These are phyloP conservation scores for Podarcis raffonei DNA, from an alignment of 2,113 vertebrate species.

Conservation along the genomic window DNA sequence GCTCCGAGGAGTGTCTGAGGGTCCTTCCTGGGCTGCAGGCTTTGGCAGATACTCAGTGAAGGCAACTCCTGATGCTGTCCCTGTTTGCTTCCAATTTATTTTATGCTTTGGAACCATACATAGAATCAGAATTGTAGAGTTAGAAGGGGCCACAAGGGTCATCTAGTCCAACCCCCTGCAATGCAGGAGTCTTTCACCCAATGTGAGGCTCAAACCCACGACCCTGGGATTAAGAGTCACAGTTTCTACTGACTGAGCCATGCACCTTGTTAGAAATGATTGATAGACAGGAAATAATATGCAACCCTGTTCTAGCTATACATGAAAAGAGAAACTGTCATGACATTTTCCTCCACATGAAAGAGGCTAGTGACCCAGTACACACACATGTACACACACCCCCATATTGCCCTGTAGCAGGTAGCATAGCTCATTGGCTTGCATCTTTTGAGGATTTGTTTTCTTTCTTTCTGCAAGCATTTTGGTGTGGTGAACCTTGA, in stretches of 20 bases:
- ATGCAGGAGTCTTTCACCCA: too few species aligned
- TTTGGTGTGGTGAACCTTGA: background rate
- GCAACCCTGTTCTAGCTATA: background rate
- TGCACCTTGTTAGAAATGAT: background rate
- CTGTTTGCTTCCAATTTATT: background rate
- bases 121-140: too few species aligned
- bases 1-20: background rate
- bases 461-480: too few species aligned
- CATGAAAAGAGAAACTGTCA: background rate
- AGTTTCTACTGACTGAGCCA: background rate
- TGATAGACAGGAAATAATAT: background rate
- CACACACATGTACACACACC: too few species aligned
- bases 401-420: too few species aligned
- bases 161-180: too few species aligned
- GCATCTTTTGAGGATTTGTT: background rate
- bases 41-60: background rate
- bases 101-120: constrained; percentile 21
- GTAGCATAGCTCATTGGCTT: background rate
- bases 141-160: too few species aligned
- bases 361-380: too few species aligned
- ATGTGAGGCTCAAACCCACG: too few species aligned
- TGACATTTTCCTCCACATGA: background rate
- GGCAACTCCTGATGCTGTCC: background rate
- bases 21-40: background rate
- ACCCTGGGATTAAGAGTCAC: too few species aligned